phyloP scores from a whole-genome alignment of 2,113 vertebrate species.

The Smithornis capensis region DNA sequence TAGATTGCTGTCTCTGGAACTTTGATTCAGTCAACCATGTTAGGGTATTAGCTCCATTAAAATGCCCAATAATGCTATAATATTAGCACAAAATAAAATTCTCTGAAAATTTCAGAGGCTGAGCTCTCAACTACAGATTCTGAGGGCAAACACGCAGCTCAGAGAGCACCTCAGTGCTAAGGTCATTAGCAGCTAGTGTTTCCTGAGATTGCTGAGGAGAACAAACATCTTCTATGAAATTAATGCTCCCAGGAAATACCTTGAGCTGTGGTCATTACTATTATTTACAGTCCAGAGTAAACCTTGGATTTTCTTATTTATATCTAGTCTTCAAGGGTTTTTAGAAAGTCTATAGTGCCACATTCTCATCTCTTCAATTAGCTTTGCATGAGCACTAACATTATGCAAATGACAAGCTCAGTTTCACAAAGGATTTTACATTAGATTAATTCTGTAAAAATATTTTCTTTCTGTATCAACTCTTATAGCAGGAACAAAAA shows the following conservation, averaged over 20 bases:
- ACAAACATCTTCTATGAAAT: neutral
- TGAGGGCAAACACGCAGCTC: neutral
- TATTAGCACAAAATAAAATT: neutral
- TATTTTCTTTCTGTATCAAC: neutral
- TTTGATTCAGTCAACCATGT: neutral
- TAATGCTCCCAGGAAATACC: neutral
- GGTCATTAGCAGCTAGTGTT: neutral
- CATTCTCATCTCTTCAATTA: neutral
- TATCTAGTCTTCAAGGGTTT: neutral
- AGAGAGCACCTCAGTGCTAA: neutral
- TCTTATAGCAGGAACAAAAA: neutral
- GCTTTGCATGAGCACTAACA: neutral
- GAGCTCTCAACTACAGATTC: neutral
- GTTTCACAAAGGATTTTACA: neutral
- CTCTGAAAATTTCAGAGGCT: neutral
- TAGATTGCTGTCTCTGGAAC: neutral
- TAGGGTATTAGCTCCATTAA: neutral
- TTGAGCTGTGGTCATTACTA: neutral
- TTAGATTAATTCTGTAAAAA: neutral
- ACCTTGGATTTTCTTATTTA: neutral
- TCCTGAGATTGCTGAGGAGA: neutral
- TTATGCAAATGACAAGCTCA: neutral
- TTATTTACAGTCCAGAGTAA: neutral
- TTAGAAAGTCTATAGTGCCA: neutral
- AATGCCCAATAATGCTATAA: neutral